Base-by-base conservation (phyloP, 2,888 invertebrate species). In the Ashinkailepas kermadecensis region DNA sequence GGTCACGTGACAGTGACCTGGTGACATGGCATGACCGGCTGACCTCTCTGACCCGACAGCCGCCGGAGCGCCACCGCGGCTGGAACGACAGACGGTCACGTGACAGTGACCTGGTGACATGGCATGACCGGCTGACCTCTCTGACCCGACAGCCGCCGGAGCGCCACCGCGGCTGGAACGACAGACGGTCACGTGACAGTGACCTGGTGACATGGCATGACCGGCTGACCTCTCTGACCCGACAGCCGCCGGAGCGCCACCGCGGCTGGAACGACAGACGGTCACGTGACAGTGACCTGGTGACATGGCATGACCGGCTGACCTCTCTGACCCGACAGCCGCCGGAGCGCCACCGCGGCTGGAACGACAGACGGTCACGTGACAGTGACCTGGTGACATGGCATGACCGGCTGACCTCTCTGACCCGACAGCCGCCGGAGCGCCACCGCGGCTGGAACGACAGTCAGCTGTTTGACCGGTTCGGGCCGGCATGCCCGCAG, bases 401-500 rank as follows among this genome's bases (percentile, higher is more conserved):
- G 4, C 39, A 39, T 39, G 4, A 4, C 39, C 39, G 39, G 1
- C 39, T 39, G 39, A 39, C 39, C 39, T n/a, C n/a, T n/a, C n/a
- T 39, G 39, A 39, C 59, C 59, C 12, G 18, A 18, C 39, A 25
- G 56, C 74, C 59, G 7, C 74, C 70, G 9, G 62, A 91, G 86
- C 88, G 90, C 78, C 93, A 93, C 86, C 87, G 87, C n/a, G 93
- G 93, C 4, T 92, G 92, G 92, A 92, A 92, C 86, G 89, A 91
- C 54, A 92, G 92, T 7, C 90, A 92, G 58, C 91, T 91, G 84
- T 93, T 94, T 62, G 91, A 91, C 85, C 91, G 92, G 84, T 91
- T 91, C 86, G 91, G 91, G 81, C 90, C 92, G n/a, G 90, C 91
- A 57, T 94, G 94, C 86, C 92, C 92, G 0, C 92, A 93, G 86